A percentile compares a stretch with the other conserved stretches of the same genome.
phyloP scores from a whole-genome alignment of 2,113 vertebrate species.

The Eclectus roratus region DNA sequence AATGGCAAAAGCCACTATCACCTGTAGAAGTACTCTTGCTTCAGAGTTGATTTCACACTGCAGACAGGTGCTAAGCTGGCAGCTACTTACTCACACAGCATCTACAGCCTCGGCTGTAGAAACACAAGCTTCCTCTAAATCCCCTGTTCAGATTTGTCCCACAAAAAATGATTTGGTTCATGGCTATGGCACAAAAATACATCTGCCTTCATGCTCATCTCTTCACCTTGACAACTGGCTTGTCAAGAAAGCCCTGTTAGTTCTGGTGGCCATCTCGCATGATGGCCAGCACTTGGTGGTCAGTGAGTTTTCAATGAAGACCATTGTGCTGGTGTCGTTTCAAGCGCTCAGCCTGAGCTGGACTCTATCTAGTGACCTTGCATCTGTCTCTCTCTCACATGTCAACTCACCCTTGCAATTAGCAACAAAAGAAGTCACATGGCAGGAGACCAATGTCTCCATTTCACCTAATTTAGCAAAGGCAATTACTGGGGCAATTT shows the following conservation, averaged over 20 bases:
- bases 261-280: not conserved
- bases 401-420: not conserved
- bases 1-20: not conserved
- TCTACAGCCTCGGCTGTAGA: not conserved
- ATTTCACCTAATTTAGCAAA: not conserved
- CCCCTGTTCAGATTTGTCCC: too few species aligned
- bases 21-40: not conserved
- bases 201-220: not conserved
- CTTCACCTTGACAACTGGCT: not conserved
- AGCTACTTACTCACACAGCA: too few species aligned
- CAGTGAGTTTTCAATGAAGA: not conserved
- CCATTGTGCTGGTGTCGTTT: rapidly evolving
- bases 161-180: not conserved
- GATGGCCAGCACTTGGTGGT: rapidly evolving
- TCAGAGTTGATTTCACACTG: not conserved
- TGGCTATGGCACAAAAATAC: not conserved
- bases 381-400: not conserved
- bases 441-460: not conserved
- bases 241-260: not conserved
- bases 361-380: not conserved
- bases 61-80: not conserved
- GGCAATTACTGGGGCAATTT: not conserved
- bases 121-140: not conserved
- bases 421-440: not conserved
- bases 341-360: not conserved